A percentile compares a stretch with the other conserved stretches of the same genome.
phyloP scores from a whole-genome alignment of 2,113 vertebrate genomes.

The Onychostoma macrolepis region DNA sequence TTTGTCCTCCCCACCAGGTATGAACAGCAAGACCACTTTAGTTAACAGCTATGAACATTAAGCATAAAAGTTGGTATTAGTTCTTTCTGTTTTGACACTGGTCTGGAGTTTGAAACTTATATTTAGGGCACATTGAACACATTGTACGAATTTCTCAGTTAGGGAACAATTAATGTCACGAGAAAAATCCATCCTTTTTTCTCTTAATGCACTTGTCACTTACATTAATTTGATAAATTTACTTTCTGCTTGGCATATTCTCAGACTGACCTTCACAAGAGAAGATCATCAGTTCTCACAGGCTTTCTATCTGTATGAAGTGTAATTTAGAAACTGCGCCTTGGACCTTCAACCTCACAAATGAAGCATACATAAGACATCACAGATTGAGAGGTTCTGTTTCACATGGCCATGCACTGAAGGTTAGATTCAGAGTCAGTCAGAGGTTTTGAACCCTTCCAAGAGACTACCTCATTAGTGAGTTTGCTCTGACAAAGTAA shows the following conservation, averaged over 20 bases:
- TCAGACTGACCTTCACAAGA: conserved; percentile 23
- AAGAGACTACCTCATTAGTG: conserved; percentile 39
- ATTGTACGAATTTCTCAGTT: not conserved
- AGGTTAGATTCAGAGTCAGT: conserved; percentile 27
- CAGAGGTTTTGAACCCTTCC: conserved; percentile 31
- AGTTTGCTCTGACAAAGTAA: conserved; percentile 16
- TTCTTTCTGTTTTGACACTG: not conserved
- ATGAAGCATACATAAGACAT: conserved; percentile 30
- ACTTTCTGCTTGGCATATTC: conserved; percentile 30
- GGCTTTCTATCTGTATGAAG: conserved; percentile 21
- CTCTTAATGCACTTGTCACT: conserved; percentile 24
- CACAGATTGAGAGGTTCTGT: conserved; percentile 11
- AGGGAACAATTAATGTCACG: not conserved
- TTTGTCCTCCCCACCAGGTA: not conserved
- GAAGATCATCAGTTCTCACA: conserved; percentile 35
- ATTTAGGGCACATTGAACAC: conserved; percentile 20
- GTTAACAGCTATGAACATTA: not conserved
- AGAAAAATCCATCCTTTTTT: not conserved
- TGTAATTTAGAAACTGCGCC: conserved; percentile 42
- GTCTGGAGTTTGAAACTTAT: conserved; percentile 14
- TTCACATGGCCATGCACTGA: conserved; percentile 19
- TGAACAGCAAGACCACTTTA: not conserved
- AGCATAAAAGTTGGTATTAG: not conserved
- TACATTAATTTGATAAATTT: conserved; percentile 32
- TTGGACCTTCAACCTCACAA: conserved; percentile 33